Conservation (phyloP, 2,888 invertebrate genomes). For the Trilocha varians region DNA sequence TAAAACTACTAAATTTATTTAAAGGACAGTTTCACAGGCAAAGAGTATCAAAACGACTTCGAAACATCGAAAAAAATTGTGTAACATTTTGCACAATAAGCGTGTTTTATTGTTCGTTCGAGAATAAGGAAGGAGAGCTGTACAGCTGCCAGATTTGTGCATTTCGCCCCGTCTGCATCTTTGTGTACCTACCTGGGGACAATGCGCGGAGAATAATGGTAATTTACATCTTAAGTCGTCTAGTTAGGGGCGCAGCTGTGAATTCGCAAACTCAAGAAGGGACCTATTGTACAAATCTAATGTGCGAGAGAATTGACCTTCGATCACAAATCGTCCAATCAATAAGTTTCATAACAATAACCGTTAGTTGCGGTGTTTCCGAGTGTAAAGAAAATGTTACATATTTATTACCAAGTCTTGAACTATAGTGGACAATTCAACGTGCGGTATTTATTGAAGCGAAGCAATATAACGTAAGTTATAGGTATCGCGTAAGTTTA, state of each 20-base stretch:
- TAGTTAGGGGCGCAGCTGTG: slow-evolving; percentile 66
- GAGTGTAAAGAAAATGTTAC: too few species aligned
- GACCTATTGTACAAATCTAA: slow-evolving; percentile 34
- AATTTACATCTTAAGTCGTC: slow-evolving; percentile 72
- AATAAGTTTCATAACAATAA: slow-evolving; percentile 26
- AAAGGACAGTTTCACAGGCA: neutral
- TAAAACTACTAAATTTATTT: neutral
- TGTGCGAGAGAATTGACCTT: slow-evolving; percentile 19
- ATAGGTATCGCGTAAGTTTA: slow-evolving; percentile 15
- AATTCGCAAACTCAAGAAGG: slow-evolving; percentile 41
- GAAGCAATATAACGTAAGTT: slow-evolving; percentile 37
- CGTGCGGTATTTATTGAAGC: slow-evolving; percentile 31
- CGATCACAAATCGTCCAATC: slow-evolving; percentile 39
- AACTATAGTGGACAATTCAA: too few species aligned
- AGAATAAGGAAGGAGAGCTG: slow-evolving; percentile 55
- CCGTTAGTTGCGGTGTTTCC: slow-evolving; percentile 15
- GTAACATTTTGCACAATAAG: slow-evolving; percentile 68
- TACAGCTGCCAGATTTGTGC: slow-evolving; percentile 70
- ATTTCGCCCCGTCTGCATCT: slow-evolving; percentile 67
- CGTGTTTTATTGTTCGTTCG: slow-evolving; percentile 49
- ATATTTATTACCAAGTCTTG: slow-evolving; percentile 5
- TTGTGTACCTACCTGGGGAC: slow-evolving; percentile 52
- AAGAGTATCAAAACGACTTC: slow-evolving; percentile 16
- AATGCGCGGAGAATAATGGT: slow-evolving; percentile 62
- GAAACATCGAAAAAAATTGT: slow-evolving; percentile 36